Conservation (phyloP, 2,113 vertebrate genomes). For the Chaenogobius annularis region DNA sequence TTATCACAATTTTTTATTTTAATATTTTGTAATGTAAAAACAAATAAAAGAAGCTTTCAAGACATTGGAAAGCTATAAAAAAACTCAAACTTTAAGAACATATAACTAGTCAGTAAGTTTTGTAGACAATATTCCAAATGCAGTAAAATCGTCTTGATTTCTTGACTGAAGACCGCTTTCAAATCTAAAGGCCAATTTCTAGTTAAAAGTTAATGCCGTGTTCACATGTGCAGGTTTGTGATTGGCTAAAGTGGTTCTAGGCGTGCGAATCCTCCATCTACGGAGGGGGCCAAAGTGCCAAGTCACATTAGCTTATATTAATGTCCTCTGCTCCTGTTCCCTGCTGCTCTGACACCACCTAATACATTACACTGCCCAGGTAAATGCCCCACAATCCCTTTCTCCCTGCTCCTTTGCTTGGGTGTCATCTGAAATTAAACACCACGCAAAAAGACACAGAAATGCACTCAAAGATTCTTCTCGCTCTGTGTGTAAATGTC, state of each 20-base stretch:
- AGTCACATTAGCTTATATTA: conserved; percentile 65
- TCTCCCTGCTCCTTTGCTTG: conserved; percentile 18
- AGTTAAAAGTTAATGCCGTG: conserved; percentile 1
- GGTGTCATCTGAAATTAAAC: conserved; percentile 66
- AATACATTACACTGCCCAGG: conserved; percentile 29
- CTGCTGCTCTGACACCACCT: conserved; percentile 60
- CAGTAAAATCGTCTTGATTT: neutral
- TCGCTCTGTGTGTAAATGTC: conserved; percentile 9
- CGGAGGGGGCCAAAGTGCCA: conserved; percentile 60
- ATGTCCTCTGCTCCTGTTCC: conserved; percentile 45
- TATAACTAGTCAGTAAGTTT: neutral
- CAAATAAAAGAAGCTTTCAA: too few relatives aligned
- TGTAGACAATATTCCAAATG: neutral
- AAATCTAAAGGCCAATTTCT: neutral
- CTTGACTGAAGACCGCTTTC: neutral
- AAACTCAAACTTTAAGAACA: too few relatives aligned
- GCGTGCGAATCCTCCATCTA: conserved; percentile 51
- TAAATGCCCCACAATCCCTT: conserved; percentile 10
- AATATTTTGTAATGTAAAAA: too few relatives aligned
- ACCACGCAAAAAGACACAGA: conserved; percentile 61
- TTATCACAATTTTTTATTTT: too few relatives aligned
- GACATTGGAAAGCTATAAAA: too few relatives aligned
- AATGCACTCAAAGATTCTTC: conserved; percentile 61
- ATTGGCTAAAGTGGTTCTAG: conserved; percentile 34
- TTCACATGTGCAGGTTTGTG: conserved; percentile 12